Base-by-base conservation (phyloP, 2,888 invertebrate species). In the Alentia gelatinosa region DNA sequence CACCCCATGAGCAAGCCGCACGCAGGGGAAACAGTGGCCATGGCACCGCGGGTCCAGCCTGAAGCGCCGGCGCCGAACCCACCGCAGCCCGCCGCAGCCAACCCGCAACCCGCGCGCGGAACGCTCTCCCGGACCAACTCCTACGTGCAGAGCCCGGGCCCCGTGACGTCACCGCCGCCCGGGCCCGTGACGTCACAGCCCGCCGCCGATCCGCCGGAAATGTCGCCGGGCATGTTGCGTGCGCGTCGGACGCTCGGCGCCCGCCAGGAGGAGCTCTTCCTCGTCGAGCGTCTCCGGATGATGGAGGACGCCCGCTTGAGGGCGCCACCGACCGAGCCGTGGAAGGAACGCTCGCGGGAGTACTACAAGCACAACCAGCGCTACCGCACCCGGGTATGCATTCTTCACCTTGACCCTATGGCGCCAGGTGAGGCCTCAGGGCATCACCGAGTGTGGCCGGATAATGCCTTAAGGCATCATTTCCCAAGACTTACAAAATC, bases 281-380 rank as follows among this genome's bases (percentile, higher is more conserved):
- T 86, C 33, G 86, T 86, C 47, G 86, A 86, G 86, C 1, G 47
- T 5, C 50, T 86, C 1, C 15, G 86, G 50, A 23, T 47, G 86
- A 42, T 86, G 47, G 86, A 86, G 47, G 86, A 86, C 26, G 79
- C 35, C 1, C 79, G 79, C 19, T 19, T 37, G 19, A 37, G 39
- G 79, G 5, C 79, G 1, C 35, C 79, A 7, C 37, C 39, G 15
- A n/a, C 4, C 19, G 86, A 86, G 30, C 86, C 47, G 30, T 47
- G 42, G 86, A 86, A 30, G 30, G 50, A 19, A 40, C 86, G 26
- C 47, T 86, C 86, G 0, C n/a, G 42, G 86, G 86, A 86, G 86
- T 86, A 86, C 50, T 42, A 86, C 47, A 86, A 47, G 47, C 86
- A 86, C 5, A 30, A 86, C 86, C 26, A 30, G 47, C 86, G 47